Conservation (phyloP, 2,113 vertebrate genomes). For the Callionymus lyra region DNA sequence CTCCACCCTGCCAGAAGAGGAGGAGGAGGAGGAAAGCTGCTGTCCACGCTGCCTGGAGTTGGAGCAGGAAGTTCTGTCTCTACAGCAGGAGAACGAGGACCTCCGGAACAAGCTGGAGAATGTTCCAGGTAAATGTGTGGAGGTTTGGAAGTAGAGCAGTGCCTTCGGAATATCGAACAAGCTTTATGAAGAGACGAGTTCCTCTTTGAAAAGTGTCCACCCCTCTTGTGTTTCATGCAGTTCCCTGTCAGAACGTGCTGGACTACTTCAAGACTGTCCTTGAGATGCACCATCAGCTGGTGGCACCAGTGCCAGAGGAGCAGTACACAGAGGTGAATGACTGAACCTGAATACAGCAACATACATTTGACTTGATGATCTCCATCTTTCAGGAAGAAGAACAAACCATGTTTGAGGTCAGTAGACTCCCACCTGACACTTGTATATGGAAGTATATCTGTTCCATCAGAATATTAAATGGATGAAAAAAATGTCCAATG, state of each 20-base stretch:
- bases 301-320: constrained; percentile 78
- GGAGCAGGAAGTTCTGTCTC: constrained; percentile 93
- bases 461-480: no score
- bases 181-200: no score
- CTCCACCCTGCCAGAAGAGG: constrained; percentile 88
- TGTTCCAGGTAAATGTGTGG: constrained; percentile 85
- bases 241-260: constrained; percentile 91
- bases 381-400: constrained; percentile 50
- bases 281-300: constrained; percentile 89
- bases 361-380: not conserved
- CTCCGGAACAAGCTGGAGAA: constrained; percentile 89
- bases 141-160: no score
- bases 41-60: constrained; percentile 92
- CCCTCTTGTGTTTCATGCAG: constrained; percentile 61
- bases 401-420: constrained; percentile 58
- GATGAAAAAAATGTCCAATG: no score
- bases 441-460: no score
- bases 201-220: not conserved
- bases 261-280: constrained; percentile 94
- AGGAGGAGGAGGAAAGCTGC: constrained; percentile 83
- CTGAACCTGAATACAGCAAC: not conserved
- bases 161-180: no score
- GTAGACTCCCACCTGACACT: constrained; percentile 12
- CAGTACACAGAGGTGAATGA: constrained; percentile 83
- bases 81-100: constrained; percentile 97